Evolutionary conservation across 2,113 vertebrate genomes (phyloP).

Genomic region (Mixornis gularis): DNA sequence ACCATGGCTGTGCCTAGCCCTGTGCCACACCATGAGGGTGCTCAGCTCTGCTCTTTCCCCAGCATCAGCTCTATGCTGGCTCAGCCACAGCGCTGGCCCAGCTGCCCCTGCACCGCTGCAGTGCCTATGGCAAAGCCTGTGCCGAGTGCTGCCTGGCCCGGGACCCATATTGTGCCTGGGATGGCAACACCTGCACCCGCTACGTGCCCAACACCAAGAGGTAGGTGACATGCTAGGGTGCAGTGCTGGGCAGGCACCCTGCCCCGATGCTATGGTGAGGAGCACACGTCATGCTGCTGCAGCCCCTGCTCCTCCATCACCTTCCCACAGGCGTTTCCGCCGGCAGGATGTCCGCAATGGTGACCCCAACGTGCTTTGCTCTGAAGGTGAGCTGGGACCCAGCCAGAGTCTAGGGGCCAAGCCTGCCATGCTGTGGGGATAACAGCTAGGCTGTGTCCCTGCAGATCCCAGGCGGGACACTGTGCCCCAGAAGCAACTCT

Average conservation of each 20-base stretch:
- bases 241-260: rapidly evolving
- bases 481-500: constrained; percentile 82
- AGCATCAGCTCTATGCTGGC: constrained; percentile 94
- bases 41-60: not conserved
- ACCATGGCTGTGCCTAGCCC: not conserved
- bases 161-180: constrained; percentile 97
- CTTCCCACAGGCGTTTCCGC: constrained; percentile 81
- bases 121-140: constrained; percentile 89
- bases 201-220: constrained; percentile 91
- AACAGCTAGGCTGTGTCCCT: not conserved
- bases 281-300: rapidly evolving
- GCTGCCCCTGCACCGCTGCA: constrained; percentile 90
- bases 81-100: constrained; percentile 83
- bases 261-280: rapidly evolving
- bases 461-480: constrained; percentile 79
- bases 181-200: constrained; percentile 88
- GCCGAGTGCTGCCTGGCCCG: constrained; percentile 96
- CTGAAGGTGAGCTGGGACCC: constrained; percentile 76
- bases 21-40: rapidly evolving
- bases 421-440: not conserved
- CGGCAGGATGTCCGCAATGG: constrained; percentile 93
- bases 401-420: rapidly evolving
- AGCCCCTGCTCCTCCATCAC: not conserved
- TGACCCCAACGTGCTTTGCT: constrained; percentile 90
- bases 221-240: constrained; percentile 29